Conservation (phyloP, 2,797 vertebrate genomes). For the Gymnocypris eckloni region DNA sequence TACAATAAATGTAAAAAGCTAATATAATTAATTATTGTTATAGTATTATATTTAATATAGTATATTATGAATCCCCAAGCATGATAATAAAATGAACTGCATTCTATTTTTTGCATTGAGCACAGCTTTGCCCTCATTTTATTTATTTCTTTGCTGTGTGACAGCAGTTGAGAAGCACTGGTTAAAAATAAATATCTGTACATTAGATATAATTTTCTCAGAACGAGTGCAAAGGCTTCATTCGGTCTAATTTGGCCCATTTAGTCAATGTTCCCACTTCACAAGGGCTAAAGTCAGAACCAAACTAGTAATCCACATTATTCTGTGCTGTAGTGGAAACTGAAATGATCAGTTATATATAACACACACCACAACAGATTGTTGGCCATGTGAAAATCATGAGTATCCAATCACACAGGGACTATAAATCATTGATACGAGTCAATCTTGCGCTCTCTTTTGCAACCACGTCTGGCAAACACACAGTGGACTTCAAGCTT, state of each 20-base stretch:
- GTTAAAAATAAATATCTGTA: slow-evolving; percentile 33
- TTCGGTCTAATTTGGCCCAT: slow-evolving; percentile 46
- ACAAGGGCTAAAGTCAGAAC: slow-evolving; percentile 44
- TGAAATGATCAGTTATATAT: slow-evolving; percentile 56
- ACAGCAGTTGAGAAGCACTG: background rate
- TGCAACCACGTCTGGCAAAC: slow-evolving; percentile 30
- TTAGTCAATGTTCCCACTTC: slow-evolving; percentile 57
- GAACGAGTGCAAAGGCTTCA: slow-evolving; percentile 23
- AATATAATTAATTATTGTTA: background rate
- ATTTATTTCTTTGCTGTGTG: too few relatives aligned
- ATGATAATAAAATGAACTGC: background rate
- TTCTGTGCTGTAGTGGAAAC: slow-evolving; percentile 53
- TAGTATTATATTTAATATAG: background rate
- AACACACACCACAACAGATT: slow-evolving; percentile 48
- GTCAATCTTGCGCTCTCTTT: slow-evolving; percentile 25
- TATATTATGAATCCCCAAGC: background rate
- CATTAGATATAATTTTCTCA: slow-evolving; percentile 30
- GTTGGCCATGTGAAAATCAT: slow-evolving; percentile 45
- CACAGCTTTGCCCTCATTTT: background rate
- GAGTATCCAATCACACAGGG: slow-evolving; percentile 45
- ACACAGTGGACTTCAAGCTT: slow-evolving; percentile 28
- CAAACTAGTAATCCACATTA: slow-evolving; percentile 55
- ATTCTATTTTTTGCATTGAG: background rate
- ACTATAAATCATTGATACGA: slow-evolving; percentile 43
- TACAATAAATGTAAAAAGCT: background rate